Percentiles rank a stretch among this genome's conserved stretches.
Evolutionary conservation across 37 sponge, comb jelly and placozoan genomes (phyloP).

Genomic region (Chondrilla cf. caribensis): DNA sequence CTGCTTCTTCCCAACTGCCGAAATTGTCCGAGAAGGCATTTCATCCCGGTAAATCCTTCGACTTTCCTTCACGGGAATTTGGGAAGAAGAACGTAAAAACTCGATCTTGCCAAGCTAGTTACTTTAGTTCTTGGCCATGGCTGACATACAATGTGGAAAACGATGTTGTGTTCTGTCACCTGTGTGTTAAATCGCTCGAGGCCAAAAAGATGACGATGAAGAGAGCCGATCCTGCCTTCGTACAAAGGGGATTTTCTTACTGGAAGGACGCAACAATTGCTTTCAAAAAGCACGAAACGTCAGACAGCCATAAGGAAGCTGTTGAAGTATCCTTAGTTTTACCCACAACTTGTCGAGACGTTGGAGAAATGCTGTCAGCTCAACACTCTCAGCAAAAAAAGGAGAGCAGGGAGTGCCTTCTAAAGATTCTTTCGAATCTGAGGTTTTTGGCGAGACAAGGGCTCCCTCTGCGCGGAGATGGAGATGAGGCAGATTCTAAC

Average conservation of each 20-base stretch:
- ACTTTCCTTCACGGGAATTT: background rate
- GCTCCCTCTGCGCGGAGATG: conserved; percentile 29
- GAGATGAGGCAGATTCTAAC: conserved; percentile 32
- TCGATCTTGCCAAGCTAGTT: conserved; percentile 13
- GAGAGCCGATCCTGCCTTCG: conserved; percentile 28
- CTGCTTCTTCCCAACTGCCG: too few species aligned
- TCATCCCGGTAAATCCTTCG: background rate
- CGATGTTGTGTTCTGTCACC: conserved; percentile 28
- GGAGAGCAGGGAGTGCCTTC: conserved; percentile 42
- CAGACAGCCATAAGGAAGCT: background rate
- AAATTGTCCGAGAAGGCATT: too few species aligned
- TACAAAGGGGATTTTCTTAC: background rate
- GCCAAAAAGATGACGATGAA: background rate
- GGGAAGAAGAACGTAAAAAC: background rate
- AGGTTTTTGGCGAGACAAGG: conserved; percentile 69
- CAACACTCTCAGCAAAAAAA: conserved; percentile 44
- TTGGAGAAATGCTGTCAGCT: conserved; percentile 47
- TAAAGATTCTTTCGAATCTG: conserved; percentile 45
- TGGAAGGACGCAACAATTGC: conserved; percentile 38
- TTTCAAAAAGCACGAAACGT: conserved; percentile 11
- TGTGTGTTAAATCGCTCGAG: conserved; percentile 11
- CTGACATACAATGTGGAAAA: background rate
- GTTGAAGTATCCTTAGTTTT: conserved; percentile 24
- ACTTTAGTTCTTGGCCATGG: conserved; percentile 11
- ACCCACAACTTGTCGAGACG: conserved; percentile 30